A percentile compares a stretch with the other conserved stretches of the same genome.
Evolutionary conservation across 2,888 invertebrate genomes (phyloP).

Genomic region (Agrochola circellaris): DNA sequence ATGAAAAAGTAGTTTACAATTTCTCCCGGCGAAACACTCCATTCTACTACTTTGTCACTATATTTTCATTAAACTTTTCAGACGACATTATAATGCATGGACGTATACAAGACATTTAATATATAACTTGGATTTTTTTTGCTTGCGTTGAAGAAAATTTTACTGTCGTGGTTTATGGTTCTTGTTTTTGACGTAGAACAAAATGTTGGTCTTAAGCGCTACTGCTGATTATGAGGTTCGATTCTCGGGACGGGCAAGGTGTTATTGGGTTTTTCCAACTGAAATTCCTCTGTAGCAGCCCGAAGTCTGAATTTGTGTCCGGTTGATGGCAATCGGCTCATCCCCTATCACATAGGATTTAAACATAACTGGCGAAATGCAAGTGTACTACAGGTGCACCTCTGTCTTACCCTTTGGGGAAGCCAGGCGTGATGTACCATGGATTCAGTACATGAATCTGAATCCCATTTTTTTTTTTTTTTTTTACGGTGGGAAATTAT

Average conservation of each 20-base stretch:
- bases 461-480: too few relatives aligned
- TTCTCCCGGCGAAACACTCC: slow-evolving; percentile 44
- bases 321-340: neutral
- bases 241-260: neutral
- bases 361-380: neutral
- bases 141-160: neutral
- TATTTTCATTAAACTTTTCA: slow-evolving; percentile 62
- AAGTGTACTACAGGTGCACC: too few relatives aligned
- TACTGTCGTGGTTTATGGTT: neutral
- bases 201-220: too few relatives aligned
- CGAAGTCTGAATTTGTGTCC: neutral
- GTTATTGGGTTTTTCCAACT: neutral
- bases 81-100: slow-evolving; percentile 43
- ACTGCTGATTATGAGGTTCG: neutral
- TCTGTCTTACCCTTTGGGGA: too few relatives aligned
- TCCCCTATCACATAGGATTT: neutral
- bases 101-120: neutral
- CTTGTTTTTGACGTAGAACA: slow-evolving; percentile 1
- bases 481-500: too few relatives aligned
- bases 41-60: slow-evolving; percentile 51
- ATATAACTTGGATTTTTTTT: too few relatives aligned
- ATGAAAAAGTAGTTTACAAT: slow-evolving; percentile 53
- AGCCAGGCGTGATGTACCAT: neutral
- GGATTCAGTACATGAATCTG: too few relatives aligned
- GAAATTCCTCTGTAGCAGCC: neutral